Evolutionary conservation across 2,797 vertebrate species (phyloP).

Genomic region (Glossophaga mutica): DNA sequence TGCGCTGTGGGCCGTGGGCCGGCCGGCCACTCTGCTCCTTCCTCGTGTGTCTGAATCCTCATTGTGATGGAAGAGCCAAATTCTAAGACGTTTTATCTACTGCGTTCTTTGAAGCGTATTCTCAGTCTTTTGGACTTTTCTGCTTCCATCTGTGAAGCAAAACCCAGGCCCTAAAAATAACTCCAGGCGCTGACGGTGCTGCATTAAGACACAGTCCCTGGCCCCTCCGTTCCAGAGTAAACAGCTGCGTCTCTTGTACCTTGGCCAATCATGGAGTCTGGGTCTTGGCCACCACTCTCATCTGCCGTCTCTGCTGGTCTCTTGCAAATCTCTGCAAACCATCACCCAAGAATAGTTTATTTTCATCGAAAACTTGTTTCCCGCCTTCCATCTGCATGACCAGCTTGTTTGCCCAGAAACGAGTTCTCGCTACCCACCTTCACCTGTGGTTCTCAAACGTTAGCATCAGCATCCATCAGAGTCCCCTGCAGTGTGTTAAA

Average conservation of each 20-base stretch:
- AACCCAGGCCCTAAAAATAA: conserved; percentile 10
- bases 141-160: background rate
- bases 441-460: background rate
- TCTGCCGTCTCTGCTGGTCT: background rate
- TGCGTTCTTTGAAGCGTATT: background rate
- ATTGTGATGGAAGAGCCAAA: background rate
- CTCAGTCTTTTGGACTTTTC: background rate
- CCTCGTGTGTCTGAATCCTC: background rate
- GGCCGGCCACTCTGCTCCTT: background rate
- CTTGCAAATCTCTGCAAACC: background rate
- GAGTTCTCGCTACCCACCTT: background rate
- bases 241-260: background rate
- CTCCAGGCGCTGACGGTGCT: background rate
- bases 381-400: background rate
- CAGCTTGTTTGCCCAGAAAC: background rate
- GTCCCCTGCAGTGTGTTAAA: background rate
- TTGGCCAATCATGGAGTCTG: background rate
- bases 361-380: background rate
- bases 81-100: background rate
- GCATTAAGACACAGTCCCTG: background rate
- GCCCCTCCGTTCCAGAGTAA: background rate
- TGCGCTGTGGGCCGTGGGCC: rapidly evolving
- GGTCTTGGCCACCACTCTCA: background rate
- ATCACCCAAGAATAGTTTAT: background rate
- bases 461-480: background rate